Evolutionary conservation across 2,113 vertebrate species (phyloP), one percentile per base, ranked within the genome.

Genomic region (Oryzias melastigma): DNA sequence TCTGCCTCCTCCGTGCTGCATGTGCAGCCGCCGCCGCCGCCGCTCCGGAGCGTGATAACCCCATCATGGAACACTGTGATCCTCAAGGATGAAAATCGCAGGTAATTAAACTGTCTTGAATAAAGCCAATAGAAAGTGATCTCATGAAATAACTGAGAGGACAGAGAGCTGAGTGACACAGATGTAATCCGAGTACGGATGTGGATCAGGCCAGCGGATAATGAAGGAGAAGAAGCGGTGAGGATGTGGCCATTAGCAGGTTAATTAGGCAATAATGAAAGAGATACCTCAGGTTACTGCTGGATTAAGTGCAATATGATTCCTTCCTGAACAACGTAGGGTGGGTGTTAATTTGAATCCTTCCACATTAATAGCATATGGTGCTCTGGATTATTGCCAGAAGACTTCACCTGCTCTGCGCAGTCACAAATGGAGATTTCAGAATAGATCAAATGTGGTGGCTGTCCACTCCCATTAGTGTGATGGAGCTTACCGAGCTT

Each of bases 211-310:
- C 63, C 64, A 63, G 58, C 60, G 73, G 88, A 85, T 91, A 91
- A 93, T 88, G 85, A 90, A 82, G 72, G 76, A 70, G 77, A 75
- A 77, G 77, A 70, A 68, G 89, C 78, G 75, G 73, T 75, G 75
- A 82, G 64, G 82, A 91, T 55, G 52, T 81, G 89, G 82, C 93
- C 88, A 90, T 95, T 96, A 94, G 89, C 78, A 91, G 93, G 93
- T 93, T 95, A 95, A 95, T 93, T 92, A 93, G 91, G 85, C 92
- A 93, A 90, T 90, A 93, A 92, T 71, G 51, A 93, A 89, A 84
- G 62, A 79, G 86, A 89, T 90, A 86, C 78, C 86, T 87, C 75
- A 90, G 90, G 89, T 93, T 93, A 87, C 83, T 75, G 82, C 66
- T 82, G 86, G 90, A 90, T 87, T 91, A 87, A 87, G 85, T 73